These are phyloP conservation scores for Drosophila kanapiae DNA, from an alignment of 1,140 invertebrate genomes.

Conservation along the genomic window DNA sequence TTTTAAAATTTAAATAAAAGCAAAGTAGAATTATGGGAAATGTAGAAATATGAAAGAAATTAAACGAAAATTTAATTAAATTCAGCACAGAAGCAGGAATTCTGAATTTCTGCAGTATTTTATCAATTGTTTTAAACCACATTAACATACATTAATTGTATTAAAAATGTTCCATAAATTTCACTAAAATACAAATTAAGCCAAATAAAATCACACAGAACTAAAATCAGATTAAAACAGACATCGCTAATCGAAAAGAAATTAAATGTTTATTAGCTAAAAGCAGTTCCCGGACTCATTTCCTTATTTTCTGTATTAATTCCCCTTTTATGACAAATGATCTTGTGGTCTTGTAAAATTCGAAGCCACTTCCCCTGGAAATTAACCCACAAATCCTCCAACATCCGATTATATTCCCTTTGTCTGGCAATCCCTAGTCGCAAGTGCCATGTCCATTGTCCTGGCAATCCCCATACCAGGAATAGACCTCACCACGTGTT, in stretches of 20 bases:
- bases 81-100: no score
- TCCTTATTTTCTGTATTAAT: no score
- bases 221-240: neutral
- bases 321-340: neutral
- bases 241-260: no score
- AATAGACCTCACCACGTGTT: constrained; percentile 59
- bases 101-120: no score
- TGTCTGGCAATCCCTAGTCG: constrained; percentile 21
- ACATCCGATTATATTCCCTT: constrained; percentile 22
- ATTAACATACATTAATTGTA: neutral
- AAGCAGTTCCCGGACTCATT: neutral
- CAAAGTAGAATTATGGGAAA: no score
- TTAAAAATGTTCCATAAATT: neutral
- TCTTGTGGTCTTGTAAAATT: constrained; percentile 4
- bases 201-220: no score
- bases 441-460: constrained; percentile 59
- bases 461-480: constrained; percentile 5
- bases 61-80: no score
- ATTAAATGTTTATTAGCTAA: neutral
- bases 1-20: neutral
- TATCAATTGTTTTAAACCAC: no score
- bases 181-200: neutral
- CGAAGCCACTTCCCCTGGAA: constrained; percentile 23
- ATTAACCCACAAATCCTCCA: constrained; percentile 35
- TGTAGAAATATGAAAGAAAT: no score